Base-by-base conservation (phyloP, 1,140 invertebrate genomes). In the Apis cerana region DNA sequence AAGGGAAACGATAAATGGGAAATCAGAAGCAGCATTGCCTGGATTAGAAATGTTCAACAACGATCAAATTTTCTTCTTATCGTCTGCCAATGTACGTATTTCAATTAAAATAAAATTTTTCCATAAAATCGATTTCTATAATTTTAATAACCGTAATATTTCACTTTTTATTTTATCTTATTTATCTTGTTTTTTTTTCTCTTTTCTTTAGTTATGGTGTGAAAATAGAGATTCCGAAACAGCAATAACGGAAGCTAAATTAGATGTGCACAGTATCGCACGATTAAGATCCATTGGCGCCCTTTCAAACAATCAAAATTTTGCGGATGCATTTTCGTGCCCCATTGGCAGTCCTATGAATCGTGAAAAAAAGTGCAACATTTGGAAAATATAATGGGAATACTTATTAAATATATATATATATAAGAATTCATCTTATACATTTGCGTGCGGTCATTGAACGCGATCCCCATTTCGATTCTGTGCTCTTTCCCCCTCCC, bases 141-240 rank as follows among this genome's bases (percentile, higher is more conserved):
- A 56, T 43, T 7, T 43, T 43, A 43, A 43, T 12, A 10, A 27
- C 17, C 8, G 2, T 19, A 27, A 67, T 15, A 48, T 43, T 15
- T 7, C 33, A 12, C 21, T 21, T 69, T 12, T 12, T 7, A 56
- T 13, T 56, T 19, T 17, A 27, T 0, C 7, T 54, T 7, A 8
- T 1, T 17, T 23, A 27, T 74, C 59, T 43, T 11, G n/a, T 74
- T 4, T 23, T 19, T 33, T 33, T 12, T 23, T 70, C 50, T 27
- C 13, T 33, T 56, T 23, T 15, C 23, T 23, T 69, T 54, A 74
- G 71, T 21, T 74, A 33, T 74, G 71, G 71, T 74, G 71, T 3
- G 21, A 17, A 61, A n/a, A 10, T 15, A 13, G 21, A 59, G 4
- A 74, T 21, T 12, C 21, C n/a, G 33, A 61, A 12, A 15, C 50